A percentile compares a stretch with the other conserved stretches of the same genome.
These are phyloP conservation scores for Euwallacea fornicatus DNA, from an alignment of 1,140 invertebrate species.

Conservation along the genomic window DNA sequence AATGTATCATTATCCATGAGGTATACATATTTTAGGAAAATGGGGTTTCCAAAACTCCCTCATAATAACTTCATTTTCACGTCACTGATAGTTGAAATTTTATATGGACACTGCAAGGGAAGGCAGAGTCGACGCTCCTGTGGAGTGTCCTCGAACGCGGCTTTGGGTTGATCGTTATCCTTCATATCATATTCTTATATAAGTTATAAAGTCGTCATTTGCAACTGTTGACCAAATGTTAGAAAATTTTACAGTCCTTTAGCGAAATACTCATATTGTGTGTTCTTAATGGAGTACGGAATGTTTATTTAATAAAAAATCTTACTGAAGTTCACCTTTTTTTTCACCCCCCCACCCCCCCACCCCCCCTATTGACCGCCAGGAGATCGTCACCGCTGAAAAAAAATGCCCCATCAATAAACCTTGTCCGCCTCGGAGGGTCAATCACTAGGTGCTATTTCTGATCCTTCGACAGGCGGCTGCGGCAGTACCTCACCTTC, in stretches of 20 bases:
- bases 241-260: constrained; percentile 47
- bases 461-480: constrained; percentile 20
- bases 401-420: constrained; percentile 4
- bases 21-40: constrained; percentile 23
- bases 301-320: constrained; percentile 53
- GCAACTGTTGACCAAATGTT: constrained; percentile 50
- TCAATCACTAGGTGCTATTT: constrained; percentile 32
- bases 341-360: too few relatives aligned
- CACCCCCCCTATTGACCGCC: neutral
- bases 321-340: constrained; percentile 18
- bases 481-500: constrained; percentile 26
- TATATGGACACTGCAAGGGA: too few relatives aligned
- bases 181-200: too few relatives aligned
- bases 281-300: constrained; percentile 51
- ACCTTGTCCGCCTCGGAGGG: neutral
- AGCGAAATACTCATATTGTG: constrained; percentile 48
- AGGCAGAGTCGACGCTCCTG: too few relatives aligned
- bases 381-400: neutral
- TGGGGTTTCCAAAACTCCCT: too few relatives aligned
- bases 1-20: constrained; percentile 21
- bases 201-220: constrained; percentile 14
- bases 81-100: too few relatives aligned
- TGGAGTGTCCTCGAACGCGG: too few relatives aligned
- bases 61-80: too few relatives aligned
- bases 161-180: too few relatives aligned